Percentiles rank a stretch among this genome's conserved stretches.
Evolutionary conservation across 1,140 invertebrate species (phyloP).

Genomic region (Pachyrhynchus sulphureomaculatus): DNA sequence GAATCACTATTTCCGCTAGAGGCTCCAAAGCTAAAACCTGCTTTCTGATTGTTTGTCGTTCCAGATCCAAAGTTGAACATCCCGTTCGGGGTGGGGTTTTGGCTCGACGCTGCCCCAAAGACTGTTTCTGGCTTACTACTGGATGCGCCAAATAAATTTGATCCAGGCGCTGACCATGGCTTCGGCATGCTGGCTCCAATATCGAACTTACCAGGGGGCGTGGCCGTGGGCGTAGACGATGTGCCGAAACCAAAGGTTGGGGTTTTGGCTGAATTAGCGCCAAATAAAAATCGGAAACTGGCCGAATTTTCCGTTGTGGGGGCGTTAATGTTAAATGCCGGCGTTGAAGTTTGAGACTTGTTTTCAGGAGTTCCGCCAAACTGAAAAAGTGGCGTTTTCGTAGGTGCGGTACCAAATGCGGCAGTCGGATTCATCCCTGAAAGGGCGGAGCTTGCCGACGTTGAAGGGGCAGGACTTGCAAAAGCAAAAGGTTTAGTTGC

Average conservation of each 20-base stretch:
- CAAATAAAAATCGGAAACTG: not conserved
- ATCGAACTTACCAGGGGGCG: not conserved
- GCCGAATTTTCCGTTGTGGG: not conserved
- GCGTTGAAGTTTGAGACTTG: not conserved
- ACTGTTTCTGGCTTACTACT: not conserved
- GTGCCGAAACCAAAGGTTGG: not conserved
- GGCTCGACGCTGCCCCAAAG: conserved; percentile 5
- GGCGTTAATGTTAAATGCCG: no score
- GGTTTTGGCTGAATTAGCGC: not conserved
- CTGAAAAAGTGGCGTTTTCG: not conserved
- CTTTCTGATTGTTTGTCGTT: conserved; percentile 36
- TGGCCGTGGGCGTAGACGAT: not conserved
- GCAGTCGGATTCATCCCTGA: not conserved
- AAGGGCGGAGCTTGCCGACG: not conserved
- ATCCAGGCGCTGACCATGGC: not conserved
- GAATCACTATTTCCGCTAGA: conserved; percentile 20
- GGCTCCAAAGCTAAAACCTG: conserved; percentile 41
- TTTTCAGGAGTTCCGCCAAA: not conserved
- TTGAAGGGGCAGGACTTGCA: not conserved
- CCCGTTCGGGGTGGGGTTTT: conserved; percentile 22
- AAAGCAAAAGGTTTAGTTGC: conserved; percentile 14
- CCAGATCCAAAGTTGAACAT: conserved; percentile 43
- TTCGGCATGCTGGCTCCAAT: not conserved
- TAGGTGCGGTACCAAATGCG: not conserved
- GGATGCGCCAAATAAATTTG: conserved; percentile 2